Evolutionary conservation across 2,113 vertebrate genomes (phyloP).

Genomic region (Oncorhynchus tshawytscha): DNA sequence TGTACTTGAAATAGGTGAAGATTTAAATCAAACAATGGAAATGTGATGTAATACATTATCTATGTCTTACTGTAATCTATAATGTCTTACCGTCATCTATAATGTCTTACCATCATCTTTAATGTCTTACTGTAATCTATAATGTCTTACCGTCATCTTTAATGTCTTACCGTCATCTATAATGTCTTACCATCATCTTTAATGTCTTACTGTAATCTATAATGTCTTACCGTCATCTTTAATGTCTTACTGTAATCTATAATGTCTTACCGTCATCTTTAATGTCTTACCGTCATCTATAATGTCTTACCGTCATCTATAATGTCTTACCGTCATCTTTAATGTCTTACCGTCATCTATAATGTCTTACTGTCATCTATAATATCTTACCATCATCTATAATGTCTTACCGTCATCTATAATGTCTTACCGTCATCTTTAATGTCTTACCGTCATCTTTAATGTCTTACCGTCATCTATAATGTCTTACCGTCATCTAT

Average conservation of each 20-base stretch:
- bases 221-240: too few species aligned
- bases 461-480: too few species aligned
- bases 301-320: constrained; percentile 84
- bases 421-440: neutral
- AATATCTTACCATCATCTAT: too few species aligned
- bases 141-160: too few species aligned
- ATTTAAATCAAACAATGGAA: neutral
- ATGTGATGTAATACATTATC: neutral
- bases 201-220: too few species aligned
- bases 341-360: constrained; percentile 85
- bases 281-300: neutral
- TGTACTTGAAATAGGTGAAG: neutral
- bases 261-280: constrained; percentile 85
- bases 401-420: neutral
- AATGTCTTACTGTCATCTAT: neutral
- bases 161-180: too few species aligned
- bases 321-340: neutral
- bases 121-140: too few species aligned
- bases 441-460: constrained; percentile 84
- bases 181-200: too few species aligned
- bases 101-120: too few species aligned
- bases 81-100: constrained; percentile 85
- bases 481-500: too few species aligned
- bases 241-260: neutral
- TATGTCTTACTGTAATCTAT: neutral